These are phyloP conservation scores for Augochlorella aurata DNA, from an alignment of 2,888 invertebrate genomes.

Conservation along the genomic window DNA sequence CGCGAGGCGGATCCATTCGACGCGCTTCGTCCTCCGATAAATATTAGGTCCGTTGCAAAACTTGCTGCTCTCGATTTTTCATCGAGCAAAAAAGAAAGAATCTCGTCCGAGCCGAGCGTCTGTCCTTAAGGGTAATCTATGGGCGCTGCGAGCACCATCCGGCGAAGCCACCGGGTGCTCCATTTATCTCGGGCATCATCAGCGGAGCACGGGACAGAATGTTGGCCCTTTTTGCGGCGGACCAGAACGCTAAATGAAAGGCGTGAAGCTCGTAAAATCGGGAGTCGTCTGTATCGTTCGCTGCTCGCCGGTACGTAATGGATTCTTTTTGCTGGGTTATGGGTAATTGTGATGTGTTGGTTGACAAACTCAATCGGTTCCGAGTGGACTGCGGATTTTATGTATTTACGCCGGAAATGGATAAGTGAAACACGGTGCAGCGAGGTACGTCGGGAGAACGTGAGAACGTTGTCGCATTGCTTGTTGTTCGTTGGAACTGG, in stretches of 20 bases:
- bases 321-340: neutral
- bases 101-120: neutral
- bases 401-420: too few relatives aligned
- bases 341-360: neutral
- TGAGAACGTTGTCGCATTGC: too few relatives aligned
- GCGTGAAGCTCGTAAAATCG: neutral
- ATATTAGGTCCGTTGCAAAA: neutral
- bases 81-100: neutral
- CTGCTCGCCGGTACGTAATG: neutral
- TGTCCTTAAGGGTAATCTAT: slow-evolving; percentile 1
- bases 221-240: neutral
- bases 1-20: slow-evolving; percentile 3
- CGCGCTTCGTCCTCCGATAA: neutral
- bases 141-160: neutral
- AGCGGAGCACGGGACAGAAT: neutral
- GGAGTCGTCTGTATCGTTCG: neutral
- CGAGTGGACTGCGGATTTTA: too few relatives aligned
- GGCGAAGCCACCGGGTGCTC: neutral
- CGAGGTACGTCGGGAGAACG: too few relatives aligned
- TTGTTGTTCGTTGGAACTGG: too few relatives aligned
- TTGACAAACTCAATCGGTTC: neutral
- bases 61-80: neutral
- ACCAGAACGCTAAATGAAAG: neutral
- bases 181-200: neutral
- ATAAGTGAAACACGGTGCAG: too few relatives aligned